phyloP scores from a whole-genome alignment of 2,113 vertebrate species.

The Drymodes brunneopygia region DNA sequence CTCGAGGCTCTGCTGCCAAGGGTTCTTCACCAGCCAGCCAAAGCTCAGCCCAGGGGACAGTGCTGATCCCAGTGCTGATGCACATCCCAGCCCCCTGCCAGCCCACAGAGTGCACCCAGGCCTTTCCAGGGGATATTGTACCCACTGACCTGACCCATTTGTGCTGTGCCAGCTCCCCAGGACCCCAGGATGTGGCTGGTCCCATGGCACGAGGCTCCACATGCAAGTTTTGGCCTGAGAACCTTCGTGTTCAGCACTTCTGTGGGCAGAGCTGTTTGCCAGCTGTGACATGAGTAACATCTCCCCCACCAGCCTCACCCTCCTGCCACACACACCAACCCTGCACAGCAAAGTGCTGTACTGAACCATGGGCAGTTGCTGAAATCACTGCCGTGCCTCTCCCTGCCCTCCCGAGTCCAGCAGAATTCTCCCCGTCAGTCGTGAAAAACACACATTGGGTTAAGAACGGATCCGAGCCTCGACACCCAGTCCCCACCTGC shows the following conservation, averaged over 20 bases:
- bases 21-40: no score
- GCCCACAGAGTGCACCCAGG: background rate
- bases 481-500: background rate
- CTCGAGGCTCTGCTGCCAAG: background rate
- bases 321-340: background rate
- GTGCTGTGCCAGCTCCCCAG: background rate
- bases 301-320: background rate
- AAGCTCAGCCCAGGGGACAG: background rate
- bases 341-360: background rate
- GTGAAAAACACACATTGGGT: background rate
- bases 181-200: accelerated
- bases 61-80: accelerated
- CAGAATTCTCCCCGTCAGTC: background rate
- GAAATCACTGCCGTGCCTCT: background rate
- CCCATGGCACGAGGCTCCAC: background rate
- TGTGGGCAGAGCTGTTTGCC: background rate
- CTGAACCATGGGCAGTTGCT: background rate
- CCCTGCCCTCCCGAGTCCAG: background rate
- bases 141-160: background rate
- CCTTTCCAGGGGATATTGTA: accelerated
- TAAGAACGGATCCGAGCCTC: background rate
- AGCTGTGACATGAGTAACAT: background rate
- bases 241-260: background rate
- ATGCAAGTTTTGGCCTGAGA: background rate
- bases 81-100: background rate